Conservation (phyloP, 2,888 invertebrate genomes). For the Plagodis dolabraria region DNA sequence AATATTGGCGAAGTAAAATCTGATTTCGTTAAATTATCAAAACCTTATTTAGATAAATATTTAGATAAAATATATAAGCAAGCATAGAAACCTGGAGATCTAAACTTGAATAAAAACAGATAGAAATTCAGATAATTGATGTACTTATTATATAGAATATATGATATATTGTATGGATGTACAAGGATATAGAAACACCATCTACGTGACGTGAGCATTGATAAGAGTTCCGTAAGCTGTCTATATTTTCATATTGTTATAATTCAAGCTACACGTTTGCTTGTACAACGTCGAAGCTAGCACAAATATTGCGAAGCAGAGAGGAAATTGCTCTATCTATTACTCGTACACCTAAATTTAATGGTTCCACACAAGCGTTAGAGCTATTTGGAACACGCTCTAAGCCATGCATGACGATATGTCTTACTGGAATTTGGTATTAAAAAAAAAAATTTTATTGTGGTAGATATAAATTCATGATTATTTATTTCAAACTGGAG, state of each 20-base stretch:
- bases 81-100: too few species aligned
- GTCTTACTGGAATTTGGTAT: neutral
- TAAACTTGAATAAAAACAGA: too few species aligned
- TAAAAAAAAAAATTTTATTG: neutral
- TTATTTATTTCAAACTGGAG: too few species aligned
- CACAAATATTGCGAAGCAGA: conserved; percentile 37
- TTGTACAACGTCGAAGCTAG: conserved; percentile 33
- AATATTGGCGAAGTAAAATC: too few species aligned
- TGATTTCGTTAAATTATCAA: too few species aligned
- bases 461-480: neutral
- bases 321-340: conserved; percentile 42
- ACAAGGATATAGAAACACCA: too few species aligned
- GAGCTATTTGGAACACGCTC: conserved; percentile 1
- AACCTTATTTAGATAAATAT: too few species aligned
- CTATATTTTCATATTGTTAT: conserved; percentile 36
- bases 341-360: conserved; percentile 38
- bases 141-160: too few species aligned
- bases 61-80: too few species aligned
- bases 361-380: conserved; percentile 31
- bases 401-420: neutral
- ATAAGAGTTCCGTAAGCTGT: conserved; percentile 31
- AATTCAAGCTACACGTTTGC: conserved; percentile 32
- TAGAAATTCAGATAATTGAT: too few species aligned
- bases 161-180: too few species aligned
- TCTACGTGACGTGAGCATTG: conserved; percentile 24